Base-by-base conservation (phyloP, 1,140 invertebrate genomes). In the Drosophila nikananu region DNA sequence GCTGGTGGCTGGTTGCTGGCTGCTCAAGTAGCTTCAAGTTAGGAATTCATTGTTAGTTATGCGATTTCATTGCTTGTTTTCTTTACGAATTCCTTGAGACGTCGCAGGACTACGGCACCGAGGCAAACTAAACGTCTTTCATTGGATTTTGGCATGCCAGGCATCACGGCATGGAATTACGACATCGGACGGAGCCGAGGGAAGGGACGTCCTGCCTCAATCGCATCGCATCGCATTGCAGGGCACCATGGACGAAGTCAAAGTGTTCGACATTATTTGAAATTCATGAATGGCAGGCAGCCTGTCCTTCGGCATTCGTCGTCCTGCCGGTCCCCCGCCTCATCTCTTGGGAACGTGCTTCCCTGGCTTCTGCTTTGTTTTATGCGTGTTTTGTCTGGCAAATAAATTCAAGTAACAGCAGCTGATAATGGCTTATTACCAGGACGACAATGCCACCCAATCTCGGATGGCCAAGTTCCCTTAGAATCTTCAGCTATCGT, bases 51-150 rank as follows among this genome's bases (percentile, higher is more conserved):
- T 90, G 86, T 90, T 91, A 90, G 86, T 90, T 90, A 90, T 90
- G 86, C 86, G 86, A 90, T 90, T 90, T 90, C 86, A 91, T 90
- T 90, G 86, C 86, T 90, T 90, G 86, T 90, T 90, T 90, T 90
- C 86, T 90, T 90, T 86, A 59, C 79, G 86, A 91, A 86, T 91
- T 90, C 81, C 81, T 82, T 60, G 75, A 67, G 71, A 81, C 68
- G 52, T 79, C 71, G 77, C 67, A 66, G 57, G 66, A 49, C 54
- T 61, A 54, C 67, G 74, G 71, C 65, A 86, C 59, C 77, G 65
- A 78, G 62, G 77, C 77, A 63, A 89, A 86, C 86, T 89, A 90
- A 89, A 89, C 86, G 86, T 81, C 86, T 89, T 90, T 86, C 86
- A 89, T 89, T 90, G 86, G 86, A 89, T 89, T 89, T 89, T 90